Percentiles rank a stretch among this genome's conserved stretches.
phyloP scores from a whole-genome alignment of 1,140 invertebrate genomes.

The Argopecten irradians region DNA sequence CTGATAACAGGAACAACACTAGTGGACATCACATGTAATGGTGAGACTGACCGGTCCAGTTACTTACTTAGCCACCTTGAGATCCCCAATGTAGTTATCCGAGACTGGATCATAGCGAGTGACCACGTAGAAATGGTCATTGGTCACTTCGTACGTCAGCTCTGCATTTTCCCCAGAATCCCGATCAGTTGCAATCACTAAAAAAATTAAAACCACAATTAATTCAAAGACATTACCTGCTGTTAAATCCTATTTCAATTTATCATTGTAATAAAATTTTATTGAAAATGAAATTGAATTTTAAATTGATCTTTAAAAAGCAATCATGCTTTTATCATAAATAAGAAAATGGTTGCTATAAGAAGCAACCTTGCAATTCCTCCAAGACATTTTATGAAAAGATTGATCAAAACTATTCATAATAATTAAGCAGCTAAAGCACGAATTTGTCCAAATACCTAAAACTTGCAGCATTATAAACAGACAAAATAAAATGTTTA shows the following conservation, averaged over 20 bases:
- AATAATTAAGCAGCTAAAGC: too few species aligned
- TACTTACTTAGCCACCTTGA: slow-evolving; percentile 66
- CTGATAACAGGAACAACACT: neutral
- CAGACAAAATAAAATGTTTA: neutral
- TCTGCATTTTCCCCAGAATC: slow-evolving; percentile 67
- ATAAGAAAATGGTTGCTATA: too few species aligned
- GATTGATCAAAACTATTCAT: too few species aligned
- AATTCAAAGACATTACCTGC: neutral
- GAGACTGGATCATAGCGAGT: slow-evolving; percentile 41
- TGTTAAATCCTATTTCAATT: too few species aligned
- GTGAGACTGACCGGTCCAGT: neutral
- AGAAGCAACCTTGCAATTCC: too few species aligned
- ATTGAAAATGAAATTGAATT: neutral
- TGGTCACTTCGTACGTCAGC: slow-evolving; percentile 61
- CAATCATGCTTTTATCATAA: too few species aligned
- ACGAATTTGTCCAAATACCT: neutral
- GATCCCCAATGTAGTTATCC: slow-evolving; percentile 59
- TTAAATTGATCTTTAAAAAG: neutral
- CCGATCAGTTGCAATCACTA: slow-evolving; percentile 65
- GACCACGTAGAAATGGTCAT: slow-evolving; percentile 59
- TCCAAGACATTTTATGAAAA: too few species aligned
- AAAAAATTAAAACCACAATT: too few species aligned
- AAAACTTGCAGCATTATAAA: neutral
- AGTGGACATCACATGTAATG: neutral
- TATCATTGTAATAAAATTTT: neutral